phyloP scores from a whole-genome alignment of 1,140 invertebrate species.

The Eurosta solidaginis region DNA sequence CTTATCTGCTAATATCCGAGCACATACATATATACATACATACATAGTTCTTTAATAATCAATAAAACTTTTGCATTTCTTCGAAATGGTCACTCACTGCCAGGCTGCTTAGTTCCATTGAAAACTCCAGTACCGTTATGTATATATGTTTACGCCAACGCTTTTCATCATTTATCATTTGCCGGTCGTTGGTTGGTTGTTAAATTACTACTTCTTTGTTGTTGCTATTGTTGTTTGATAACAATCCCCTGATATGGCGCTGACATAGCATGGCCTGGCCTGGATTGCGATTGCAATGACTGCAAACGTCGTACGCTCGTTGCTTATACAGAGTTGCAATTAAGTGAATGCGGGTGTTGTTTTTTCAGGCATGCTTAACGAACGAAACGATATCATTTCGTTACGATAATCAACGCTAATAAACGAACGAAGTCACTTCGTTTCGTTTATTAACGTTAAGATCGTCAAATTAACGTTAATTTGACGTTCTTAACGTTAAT shows the following conservation, averaged over 20 bases:
- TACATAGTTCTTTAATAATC: no score
- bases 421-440: no score
- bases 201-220: background rate
- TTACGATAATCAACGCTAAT: no score
- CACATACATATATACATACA: no score
- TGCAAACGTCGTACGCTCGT: background rate
- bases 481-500: no score
- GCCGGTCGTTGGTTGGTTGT: background rate
- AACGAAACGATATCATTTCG: no score
- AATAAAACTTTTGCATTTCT: no score
- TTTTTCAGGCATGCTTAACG: background rate
- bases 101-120: no score
- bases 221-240: background rate
- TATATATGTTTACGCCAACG: background rate
- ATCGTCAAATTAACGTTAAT: no score
- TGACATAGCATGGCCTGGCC: background rate
- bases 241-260: slow-evolving; percentile 7
- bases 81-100: no score
- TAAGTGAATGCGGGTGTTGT: background rate
- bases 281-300: background rate
- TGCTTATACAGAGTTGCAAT: slow-evolving; percentile 16
- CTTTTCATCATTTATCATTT: background rate
- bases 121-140: background rate
- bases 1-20: no score
- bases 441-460: no score